These are phyloP conservation scores for Thamnophis sirtalis DNA, from an alignment of 2,113 vertebrate species.

Conservation along the genomic window DNA sequence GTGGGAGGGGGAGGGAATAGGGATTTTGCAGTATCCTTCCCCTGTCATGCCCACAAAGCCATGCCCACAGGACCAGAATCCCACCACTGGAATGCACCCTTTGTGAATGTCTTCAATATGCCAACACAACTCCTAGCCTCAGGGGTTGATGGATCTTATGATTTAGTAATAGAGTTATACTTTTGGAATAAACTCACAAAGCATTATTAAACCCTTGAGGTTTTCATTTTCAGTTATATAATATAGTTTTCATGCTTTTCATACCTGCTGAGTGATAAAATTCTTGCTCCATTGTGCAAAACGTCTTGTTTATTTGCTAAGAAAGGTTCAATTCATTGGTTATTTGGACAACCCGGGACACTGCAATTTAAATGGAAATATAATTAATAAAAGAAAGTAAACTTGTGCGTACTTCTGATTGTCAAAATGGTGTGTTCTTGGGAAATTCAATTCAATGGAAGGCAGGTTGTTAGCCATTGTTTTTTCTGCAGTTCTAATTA, in stretches of 20 bases:
- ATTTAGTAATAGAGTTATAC: background rate
- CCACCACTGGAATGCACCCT: too few relatives aligned
- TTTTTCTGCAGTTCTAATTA: background rate
- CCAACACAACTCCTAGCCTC: too few relatives aligned
- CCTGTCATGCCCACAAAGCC: too few relatives aligned
- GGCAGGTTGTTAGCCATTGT: too few relatives aligned
- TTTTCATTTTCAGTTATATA: background rate
- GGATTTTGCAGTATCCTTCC: too few relatives aligned
- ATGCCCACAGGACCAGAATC: too few relatives aligned
- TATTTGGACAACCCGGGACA: background rate
- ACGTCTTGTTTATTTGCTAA: background rate
- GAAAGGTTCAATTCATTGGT: background rate
- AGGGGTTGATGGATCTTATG: background rate
- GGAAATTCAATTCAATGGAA: background rate
- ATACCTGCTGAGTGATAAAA: background rate
- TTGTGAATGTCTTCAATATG: background rate
- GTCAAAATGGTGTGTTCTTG: background rate
- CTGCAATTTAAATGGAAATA: background rate
- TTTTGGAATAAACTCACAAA: background rate
- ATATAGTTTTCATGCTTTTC: background rate
- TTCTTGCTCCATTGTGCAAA: background rate
- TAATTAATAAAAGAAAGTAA: background rate
- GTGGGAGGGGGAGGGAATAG: too few relatives aligned
- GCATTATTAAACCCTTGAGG: background rate
- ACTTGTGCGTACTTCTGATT: background rate